A percentile compares a stretch with the other conserved stretches of the same genome.
Conservation (phyloP, 2,113 vertebrate species). For the Condylura cristata region DNA sequence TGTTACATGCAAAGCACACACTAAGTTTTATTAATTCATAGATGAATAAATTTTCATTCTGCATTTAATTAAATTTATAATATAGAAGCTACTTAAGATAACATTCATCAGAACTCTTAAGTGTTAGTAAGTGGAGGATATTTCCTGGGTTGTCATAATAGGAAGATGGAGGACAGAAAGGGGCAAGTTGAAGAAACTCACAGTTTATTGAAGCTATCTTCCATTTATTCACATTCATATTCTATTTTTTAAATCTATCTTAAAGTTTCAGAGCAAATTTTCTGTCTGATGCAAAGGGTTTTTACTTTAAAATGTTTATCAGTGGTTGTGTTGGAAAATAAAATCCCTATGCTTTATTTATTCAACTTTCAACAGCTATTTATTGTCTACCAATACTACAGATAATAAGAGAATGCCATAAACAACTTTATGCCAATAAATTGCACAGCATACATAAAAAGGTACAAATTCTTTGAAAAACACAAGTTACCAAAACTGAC, state of each 20-base stretch:
- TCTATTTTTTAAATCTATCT: not conserved
- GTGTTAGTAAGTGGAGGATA: not conserved
- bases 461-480: not conserved
- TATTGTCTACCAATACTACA: not conserved
- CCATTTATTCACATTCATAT: not conserved
- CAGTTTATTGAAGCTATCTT: not conserved
- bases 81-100: not conserved
- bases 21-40: not conserved
- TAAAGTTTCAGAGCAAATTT: not conserved
- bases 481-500: constrained; percentile 20
- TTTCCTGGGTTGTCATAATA: not conserved
- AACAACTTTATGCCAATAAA: not conserved
- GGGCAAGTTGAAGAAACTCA: not conserved
- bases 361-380: not conserved
- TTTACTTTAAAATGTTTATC: not conserved
- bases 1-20: not conserved
- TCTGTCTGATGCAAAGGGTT: not conserved
- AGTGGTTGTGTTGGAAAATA: not conserved
- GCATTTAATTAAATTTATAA: not conserved
- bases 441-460: not conserved
- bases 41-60: not conserved
- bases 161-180: rapidly evolving
- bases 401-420: not conserved
- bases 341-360: not conserved
- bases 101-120: not conserved